These are phyloP conservation scores for Chaetogeoica ovagalla DNA, from an alignment of 2,888 invertebrate species.

Conservation along the genomic window DNA sequence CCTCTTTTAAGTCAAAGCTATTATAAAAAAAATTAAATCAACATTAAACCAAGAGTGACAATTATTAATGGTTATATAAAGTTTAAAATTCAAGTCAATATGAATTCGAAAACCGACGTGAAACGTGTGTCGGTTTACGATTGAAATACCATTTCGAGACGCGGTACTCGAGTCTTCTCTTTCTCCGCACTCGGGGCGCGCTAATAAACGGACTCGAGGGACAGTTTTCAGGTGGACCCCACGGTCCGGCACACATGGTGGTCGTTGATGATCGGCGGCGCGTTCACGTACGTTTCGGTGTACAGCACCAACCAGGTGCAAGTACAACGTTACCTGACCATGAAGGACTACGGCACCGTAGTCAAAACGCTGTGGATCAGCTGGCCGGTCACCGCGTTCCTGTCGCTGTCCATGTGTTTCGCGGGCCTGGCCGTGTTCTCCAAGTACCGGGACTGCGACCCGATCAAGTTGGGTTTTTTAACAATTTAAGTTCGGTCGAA, in stretches of 20 bases:
- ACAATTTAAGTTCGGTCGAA: background rate
- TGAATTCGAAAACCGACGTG: too few species aligned
- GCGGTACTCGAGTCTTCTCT: too few species aligned
- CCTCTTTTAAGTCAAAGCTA: too few species aligned
- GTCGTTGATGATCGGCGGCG: conserved; percentile 76
- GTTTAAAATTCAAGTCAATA: too few species aligned
- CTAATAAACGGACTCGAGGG: background rate
- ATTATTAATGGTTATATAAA: too few species aligned
- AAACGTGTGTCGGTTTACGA: too few species aligned
- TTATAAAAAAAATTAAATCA: too few species aligned
- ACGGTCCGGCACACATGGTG: conserved; percentile 85
- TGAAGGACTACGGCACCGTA: conserved; percentile 68
- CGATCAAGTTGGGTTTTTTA: conserved; percentile 62
- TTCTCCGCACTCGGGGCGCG: too few species aligned
- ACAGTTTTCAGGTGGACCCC: conserved; percentile 75
- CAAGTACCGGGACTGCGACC: conserved; percentile 81
- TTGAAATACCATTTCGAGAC: too few species aligned
- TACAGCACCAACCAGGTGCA: conserved; percentile 89
- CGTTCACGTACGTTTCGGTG: conserved; percentile 76
- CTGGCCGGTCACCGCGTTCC: conserved; percentile 76
- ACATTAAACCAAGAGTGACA: too few species aligned
- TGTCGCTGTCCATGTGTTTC: conserved; percentile 68
- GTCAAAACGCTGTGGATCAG: conserved; percentile 77
- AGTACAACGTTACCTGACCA: conserved; percentile 63
- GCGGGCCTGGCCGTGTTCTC: conserved; percentile 85